Evolutionary conservation across 2,797 vertebrate genomes (phyloP), one percentile per base, ranked within the genome.

Genomic region (Tauraco hartlaubi): DNA sequence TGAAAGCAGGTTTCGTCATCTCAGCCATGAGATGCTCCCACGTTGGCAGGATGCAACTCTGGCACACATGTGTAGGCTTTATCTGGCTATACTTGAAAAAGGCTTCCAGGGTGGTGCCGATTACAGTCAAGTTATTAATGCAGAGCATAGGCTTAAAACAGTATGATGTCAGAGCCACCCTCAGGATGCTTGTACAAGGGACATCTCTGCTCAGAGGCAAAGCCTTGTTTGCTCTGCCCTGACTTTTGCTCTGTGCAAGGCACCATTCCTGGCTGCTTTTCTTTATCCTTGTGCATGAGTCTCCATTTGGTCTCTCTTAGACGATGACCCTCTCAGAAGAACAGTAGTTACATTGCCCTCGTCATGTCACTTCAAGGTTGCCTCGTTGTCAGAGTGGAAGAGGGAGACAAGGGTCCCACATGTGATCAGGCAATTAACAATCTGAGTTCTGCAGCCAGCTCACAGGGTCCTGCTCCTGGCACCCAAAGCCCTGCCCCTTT

Each of bases 1-100:
- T 77, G 84, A 95, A 83, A 73, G 82, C 74, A 94, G 58, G 9
- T 91, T 95, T 90, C 94, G 58, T 90, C 92, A 80, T 72, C 51
- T 84, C 44, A 62, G 58, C 23, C 59, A 22, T 26, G 49, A 72
- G 87, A 56, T 64, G 75, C 51, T 94, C 76, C 43, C 28, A 15
- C 2, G 0, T 73, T 94, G 79, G 69, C 90, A 95, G 39, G 69
- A 81, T 63, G 59, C 0, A 2, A 44, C 39, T 67, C 77, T 92
- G 94, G 82, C 68, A 91, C 68, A 58, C 15, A 51, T 1, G 31
- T 11, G 33, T 16, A 85, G 71, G 49, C 20, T 85, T 89, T 66
- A 89, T 54, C 72, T 86, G 31, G 39, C 83, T 78, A 52, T 29
- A 29, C 35, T 84, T 72, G 25, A 14, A n/a, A 84, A 89, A 51